Percentiles rank a stretch among this genome's conserved stretches.
These are phyloP conservation scores for Hylyphantes graminicola DNA, from an alignment of 1,140 invertebrate species.

Conservation along the genomic window DNA sequence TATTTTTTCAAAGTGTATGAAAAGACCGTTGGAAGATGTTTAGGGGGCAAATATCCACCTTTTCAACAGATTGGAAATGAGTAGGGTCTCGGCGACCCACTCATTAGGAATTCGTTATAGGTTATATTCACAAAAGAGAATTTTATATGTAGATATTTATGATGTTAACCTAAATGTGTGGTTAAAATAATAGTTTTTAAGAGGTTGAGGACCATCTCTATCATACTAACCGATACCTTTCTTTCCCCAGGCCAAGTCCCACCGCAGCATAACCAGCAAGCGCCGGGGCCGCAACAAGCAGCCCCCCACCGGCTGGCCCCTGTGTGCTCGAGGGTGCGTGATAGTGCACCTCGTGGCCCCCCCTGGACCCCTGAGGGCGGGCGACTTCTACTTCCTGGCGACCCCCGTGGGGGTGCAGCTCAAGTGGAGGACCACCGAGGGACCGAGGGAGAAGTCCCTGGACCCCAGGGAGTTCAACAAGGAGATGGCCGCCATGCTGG, in stretches of 20 bases:
- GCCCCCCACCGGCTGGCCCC: slow-evolving; percentile 35
- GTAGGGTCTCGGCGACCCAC: no score
- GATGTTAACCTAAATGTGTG: no score
- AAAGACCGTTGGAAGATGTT: no score
- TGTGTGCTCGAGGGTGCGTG: slow-evolving; percentile 41
- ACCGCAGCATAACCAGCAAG: not conserved
- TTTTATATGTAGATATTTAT: no score
- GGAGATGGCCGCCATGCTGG: slow-evolving; percentile 33
- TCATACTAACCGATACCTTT: no score
- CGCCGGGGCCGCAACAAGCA: not conserved
- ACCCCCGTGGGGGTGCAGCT: slow-evolving; percentile 13
- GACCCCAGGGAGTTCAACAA: slow-evolving; percentile 27
- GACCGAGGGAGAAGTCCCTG: not conserved
- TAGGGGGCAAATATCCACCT: no score
- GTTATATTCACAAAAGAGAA: no score
- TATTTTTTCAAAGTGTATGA: no score
- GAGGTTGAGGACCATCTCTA: no score
- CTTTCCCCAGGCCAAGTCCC: not conserved
- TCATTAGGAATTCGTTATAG: no score
- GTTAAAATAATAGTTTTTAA: no score
- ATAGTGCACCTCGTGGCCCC: slow-evolving; percentile 27
- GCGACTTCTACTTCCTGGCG: slow-evolving; percentile 49
- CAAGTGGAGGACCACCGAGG: slow-evolving; percentile 7
- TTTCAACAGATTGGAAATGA: no score
- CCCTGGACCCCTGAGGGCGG: slow-evolving; percentile 11